Base-by-base conservation (phyloP, 1,140 invertebrate genomes). In the Thaumatotibia leucotreta region DNA sequence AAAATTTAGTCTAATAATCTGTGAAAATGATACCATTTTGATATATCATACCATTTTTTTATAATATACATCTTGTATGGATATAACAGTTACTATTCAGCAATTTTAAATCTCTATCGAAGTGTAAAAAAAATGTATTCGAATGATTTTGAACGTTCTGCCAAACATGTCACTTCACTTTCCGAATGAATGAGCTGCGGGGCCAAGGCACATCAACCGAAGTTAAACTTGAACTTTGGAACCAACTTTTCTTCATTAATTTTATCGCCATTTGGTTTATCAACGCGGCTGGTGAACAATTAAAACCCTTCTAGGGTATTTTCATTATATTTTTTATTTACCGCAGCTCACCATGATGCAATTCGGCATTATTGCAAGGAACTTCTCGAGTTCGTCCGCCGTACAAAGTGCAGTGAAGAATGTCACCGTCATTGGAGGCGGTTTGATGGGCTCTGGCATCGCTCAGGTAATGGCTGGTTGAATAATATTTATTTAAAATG, bases 391-490 rank as follows among this genome's bases (percentile, higher is more conserved):
- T 75, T 83, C 85, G 5, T 32, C 75, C 0, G 66, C 74, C 9
- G 39, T 45, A 3, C 73, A 74, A 68, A 88, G 83, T 83, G 77
- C 81, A 2, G 77, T 97, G 58, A 96, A 97, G 83, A 94, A 95
- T 89, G 94, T 98, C 1, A 95, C 95, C 4, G 93, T 98, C 22
- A 94, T 98, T 72, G 97, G 97, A 14, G 94, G 95, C 66, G 97
- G 97, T 23, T 85, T 97, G 0, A 98, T 98, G 96, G 96, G 96
- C 6, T 93, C 95, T 23, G 95, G 95, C 50, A 97, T 98, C 82
- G 96, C 97, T 45, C 96, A 98, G 93, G 96, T 96, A 92, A 90
- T 71, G 74, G 6, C 39, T 45, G 5, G 39, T 20, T 45, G n/a
- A 20, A 45, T 45, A 45, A 8, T 17, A 14, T 45, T 14, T n/a